These are phyloP conservation scores for Falcunculus frontatus DNA, from an alignment of 2,113 vertebrate genomes.

Conservation along the genomic window DNA sequence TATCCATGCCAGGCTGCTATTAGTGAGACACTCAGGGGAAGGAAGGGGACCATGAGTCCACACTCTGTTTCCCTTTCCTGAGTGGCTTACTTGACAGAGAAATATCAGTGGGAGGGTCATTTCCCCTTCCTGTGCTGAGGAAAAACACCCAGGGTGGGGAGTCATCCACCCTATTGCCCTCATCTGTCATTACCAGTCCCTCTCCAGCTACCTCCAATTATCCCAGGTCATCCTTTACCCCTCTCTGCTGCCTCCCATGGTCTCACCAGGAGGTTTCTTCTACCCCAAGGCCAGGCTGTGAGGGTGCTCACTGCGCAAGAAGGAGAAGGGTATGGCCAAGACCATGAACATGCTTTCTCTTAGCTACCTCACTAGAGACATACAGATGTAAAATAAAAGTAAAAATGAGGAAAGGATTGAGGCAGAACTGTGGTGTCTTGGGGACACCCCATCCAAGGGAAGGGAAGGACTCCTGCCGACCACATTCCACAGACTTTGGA, in stretches of 20 bases:
- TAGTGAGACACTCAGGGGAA: not conserved
- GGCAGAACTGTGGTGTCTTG: not conserved
- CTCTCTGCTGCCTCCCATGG: not conserved
- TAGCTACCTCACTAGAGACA: not conserved
- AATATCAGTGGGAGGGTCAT: not conserved
- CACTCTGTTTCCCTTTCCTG: not conserved
- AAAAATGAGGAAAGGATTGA: not conserved
- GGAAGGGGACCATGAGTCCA: not conserved
- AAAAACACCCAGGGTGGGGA: not conserved
- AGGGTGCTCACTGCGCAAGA: fast-evolving
- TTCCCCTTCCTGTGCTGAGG: not conserved
- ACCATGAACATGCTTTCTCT: fast-evolving
- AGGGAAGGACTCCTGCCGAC: fast-evolving
- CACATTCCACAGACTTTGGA: fast-evolving
- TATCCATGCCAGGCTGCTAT: not conserved
- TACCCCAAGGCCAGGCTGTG: not conserved
- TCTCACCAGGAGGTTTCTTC: not conserved
- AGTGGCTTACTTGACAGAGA: not conserved
- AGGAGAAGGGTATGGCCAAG: not conserved
- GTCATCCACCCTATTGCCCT: not conserved
- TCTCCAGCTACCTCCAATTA: not conserved
- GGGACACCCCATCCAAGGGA: not conserved
- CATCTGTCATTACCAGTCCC: no score
- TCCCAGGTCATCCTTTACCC: not conserved
- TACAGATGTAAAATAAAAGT: not conserved